Conservation (phyloP, 2,797 vertebrate species). For the Gambusia yucatana region DNA sequence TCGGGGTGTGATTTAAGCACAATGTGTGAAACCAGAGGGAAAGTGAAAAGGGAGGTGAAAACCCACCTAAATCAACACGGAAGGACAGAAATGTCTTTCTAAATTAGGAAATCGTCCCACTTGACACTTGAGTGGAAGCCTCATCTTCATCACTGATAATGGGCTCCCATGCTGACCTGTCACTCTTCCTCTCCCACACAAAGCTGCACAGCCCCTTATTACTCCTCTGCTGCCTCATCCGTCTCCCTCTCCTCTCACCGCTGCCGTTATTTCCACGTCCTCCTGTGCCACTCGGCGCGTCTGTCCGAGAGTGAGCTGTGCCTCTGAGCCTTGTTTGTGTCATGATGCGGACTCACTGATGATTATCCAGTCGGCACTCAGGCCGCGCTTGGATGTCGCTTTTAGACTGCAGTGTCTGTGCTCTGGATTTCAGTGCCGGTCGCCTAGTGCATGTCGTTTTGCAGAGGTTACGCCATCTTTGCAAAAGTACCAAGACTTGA, state of each 20-base stretch:
- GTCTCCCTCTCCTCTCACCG: slow-evolving; percentile 5
- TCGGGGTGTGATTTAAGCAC: background rate
- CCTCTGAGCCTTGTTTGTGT: slow-evolving; percentile 16
- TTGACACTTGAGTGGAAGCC: slow-evolving; percentile 39
- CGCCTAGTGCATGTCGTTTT: background rate
- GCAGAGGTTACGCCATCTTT: background rate
- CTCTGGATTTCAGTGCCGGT: background rate
- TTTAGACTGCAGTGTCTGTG: background rate
- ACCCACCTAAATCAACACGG: background rate
- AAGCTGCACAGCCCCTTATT: slow-evolving; percentile 7
- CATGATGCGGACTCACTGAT: slow-evolving; percentile 12
- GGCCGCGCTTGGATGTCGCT: background rate
- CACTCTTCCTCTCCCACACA: slow-evolving; percentile 13
- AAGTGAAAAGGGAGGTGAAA: background rate
- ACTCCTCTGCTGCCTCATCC: slow-evolving; percentile 15
- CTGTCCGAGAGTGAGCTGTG: background rate
- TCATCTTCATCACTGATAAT: slow-evolving; percentile 47
- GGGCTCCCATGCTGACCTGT: slow-evolving; percentile 12
- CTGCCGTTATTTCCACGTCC: slow-evolving; percentile 13
- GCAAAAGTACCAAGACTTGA: background rate
- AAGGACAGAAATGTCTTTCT: slow-evolving; percentile 34
- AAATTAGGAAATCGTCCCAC: slow-evolving; percentile 46
- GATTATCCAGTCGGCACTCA: background rate
- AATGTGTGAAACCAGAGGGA: background rate
- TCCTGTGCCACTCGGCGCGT: background rate